These are phyloP conservation scores for Cataglyphis albicans DNA, from an alignment of 2,888 invertebrate genomes.

Conservation along the genomic window DNA sequence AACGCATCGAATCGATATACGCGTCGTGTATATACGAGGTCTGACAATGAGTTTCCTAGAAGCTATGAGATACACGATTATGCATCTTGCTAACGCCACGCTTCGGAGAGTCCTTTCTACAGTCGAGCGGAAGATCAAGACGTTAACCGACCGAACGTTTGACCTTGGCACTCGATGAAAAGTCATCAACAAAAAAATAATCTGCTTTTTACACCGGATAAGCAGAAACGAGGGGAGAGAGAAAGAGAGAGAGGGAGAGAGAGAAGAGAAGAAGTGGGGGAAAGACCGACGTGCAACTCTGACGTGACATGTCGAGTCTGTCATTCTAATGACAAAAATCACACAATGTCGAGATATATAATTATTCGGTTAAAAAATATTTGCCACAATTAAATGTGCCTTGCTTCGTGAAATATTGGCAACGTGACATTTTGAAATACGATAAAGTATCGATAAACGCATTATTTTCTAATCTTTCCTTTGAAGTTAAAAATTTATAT, in stretches of 20 bases:
- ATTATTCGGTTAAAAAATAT: background rate
- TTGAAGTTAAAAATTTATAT: background rate
- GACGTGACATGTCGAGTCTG: constrained; percentile 25
- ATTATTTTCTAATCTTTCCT: background rate
- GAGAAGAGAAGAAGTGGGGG: background rate
- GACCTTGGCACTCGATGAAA: constrained; percentile 64
- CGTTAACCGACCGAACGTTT: constrained; percentile 33
- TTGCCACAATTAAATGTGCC: constrained; percentile 5
- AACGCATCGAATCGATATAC: constrained; percentile 3
- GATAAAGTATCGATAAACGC: background rate
- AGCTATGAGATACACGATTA: background rate
- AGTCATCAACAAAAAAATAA: constrained; percentile 41
- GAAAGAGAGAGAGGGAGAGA: no score
- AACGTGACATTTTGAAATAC: background rate
- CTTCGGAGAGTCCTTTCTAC: constrained; percentile 57
- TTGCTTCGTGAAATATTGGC: background rate
- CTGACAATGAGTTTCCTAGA: constrained; percentile 17
- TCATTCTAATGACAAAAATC: constrained; percentile 23
- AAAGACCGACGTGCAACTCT: constrained; percentile 26
- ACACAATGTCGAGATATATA: constrained; percentile 9
- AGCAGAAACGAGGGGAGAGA: background rate
- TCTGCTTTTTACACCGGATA: constrained; percentile 18
- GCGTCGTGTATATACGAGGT: constrained; percentile 8
- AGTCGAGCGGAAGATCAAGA: constrained; percentile 54
- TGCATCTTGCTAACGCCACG: constrained; percentile 7